These are phyloP conservation scores for Collichthys lucidus DNA, from an alignment of 2,113 vertebrate species.

Conservation along the genomic window DNA sequence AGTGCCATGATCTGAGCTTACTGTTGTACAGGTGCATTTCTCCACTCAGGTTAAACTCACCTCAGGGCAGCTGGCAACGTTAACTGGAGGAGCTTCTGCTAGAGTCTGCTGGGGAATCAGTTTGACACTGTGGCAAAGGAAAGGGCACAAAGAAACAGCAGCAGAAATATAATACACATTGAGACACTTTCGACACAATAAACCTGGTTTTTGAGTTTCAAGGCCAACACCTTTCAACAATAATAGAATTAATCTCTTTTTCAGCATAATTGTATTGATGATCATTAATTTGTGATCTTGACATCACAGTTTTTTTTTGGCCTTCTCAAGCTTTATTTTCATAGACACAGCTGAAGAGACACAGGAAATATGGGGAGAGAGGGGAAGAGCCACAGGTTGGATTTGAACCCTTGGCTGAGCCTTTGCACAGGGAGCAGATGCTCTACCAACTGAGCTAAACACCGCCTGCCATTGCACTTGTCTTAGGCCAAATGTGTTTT, in stretches of 20 bases:
- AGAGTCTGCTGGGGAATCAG: constrained; percentile 39
- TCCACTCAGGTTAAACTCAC: constrained; percentile 60
- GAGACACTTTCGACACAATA: not conserved
- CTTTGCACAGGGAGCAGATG: no score
- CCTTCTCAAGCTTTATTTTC: no score
- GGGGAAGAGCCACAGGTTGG: no score
- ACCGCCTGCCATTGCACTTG: not conserved
- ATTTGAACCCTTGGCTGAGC: no score
- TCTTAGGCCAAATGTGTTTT: not conserved
- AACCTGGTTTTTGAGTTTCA: not conserved
- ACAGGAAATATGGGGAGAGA: no score
- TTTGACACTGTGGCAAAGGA: constrained; percentile 26
- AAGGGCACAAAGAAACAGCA: not conserved
- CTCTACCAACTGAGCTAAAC: no score
- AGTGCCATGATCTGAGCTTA: constrained; percentile 64
- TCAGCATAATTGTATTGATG: no score
- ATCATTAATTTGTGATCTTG: not conserved
- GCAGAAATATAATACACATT: not conserved
- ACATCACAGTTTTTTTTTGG: not conserved
- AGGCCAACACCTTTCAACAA: no score
- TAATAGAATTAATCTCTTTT: not conserved
- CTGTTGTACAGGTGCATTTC: constrained; percentile 68
- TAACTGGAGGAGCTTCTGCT: constrained; percentile 34
- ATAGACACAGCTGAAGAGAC: no score
- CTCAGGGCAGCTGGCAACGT: constrained; percentile 59